These are phyloP conservation scores for Chloromyia formosa DNA, from an alignment of 2,888 invertebrate genomes.

Conservation along the genomic window DNA sequence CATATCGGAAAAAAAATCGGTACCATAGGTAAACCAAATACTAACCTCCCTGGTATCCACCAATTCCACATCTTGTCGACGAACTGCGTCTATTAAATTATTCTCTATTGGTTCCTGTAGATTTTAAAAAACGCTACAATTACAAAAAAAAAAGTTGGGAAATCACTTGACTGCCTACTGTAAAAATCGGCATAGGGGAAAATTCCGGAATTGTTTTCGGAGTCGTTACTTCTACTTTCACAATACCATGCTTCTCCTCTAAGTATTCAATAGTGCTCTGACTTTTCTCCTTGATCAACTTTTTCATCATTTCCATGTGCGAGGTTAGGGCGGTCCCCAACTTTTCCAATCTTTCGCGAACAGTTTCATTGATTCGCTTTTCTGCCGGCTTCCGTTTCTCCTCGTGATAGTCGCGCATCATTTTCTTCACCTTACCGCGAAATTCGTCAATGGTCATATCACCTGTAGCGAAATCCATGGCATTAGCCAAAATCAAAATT, in stretches of 20 bases:
- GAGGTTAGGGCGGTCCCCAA: constrained; percentile 55
- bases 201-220: neutral
- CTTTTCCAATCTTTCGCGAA: constrained; percentile 52
- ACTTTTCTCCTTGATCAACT: constrained; percentile 56
- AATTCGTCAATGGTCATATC: constrained; percentile 55
- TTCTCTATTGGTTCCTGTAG: constrained; percentile 41
- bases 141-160: no score
- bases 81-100: constrained; percentile 42
- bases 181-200: constrained; percentile 24
- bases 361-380: constrained; percentile 36
- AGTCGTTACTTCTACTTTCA: neutral
- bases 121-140: no score
- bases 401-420: constrained; percentile 35
- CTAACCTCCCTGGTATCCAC: no score
- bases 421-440: constrained; percentile 50
- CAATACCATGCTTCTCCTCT: constrained; percentile 48
- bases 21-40: no score
- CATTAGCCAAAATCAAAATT: constrained; percentile 57
- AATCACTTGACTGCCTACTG: no score
- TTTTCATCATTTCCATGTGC: constrained; percentile 57
- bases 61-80: constrained; percentile 33
- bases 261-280: constrained; percentile 56
- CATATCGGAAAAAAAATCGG: no score
- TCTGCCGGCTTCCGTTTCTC: constrained; percentile 44
- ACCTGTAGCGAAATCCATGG: constrained; percentile 58